These are phyloP conservation scores for Haplochromis burtoni DNA, from an alignment of 2,113 vertebrate species.

Conservation along the genomic window DNA sequence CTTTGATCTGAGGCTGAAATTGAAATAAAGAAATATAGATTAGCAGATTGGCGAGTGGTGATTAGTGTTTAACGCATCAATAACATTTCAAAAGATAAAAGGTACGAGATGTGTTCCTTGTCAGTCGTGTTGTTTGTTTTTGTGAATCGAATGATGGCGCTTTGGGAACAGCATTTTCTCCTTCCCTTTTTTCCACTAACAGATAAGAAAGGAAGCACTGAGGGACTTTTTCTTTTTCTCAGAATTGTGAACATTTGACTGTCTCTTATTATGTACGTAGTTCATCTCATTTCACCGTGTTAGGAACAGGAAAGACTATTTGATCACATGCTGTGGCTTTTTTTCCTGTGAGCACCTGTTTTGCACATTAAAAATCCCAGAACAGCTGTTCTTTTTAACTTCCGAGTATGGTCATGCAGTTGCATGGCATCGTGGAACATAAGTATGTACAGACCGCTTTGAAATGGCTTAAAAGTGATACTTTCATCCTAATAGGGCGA, in stretches of 20 bases:
- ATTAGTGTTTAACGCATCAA: neutral
- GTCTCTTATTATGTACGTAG: neutral
- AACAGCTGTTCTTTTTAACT: neutral
- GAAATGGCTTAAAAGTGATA: neutral
- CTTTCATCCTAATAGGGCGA: neutral
- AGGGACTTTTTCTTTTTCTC: neutral
- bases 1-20: neutral
- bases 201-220: neutral
- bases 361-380: neutral
- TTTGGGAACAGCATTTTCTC: accelerated
- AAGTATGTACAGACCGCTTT: neutral
- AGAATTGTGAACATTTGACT: neutral
- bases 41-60: neutral
- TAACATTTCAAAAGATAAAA: neutral
- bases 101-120: neutral
- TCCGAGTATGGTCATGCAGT: neutral
- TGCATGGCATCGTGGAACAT: accelerated
- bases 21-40: neutral
- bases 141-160: neutral
- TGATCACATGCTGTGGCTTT: neutral
- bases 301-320: neutral
- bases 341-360: neutral
- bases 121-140: neutral
- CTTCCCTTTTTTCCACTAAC: accelerated
- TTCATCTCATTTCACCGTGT: neutral